These are phyloP conservation scores for Pedionomus torquatus DNA, from an alignment of 2,113 vertebrate genomes.

Conservation along the genomic window DNA sequence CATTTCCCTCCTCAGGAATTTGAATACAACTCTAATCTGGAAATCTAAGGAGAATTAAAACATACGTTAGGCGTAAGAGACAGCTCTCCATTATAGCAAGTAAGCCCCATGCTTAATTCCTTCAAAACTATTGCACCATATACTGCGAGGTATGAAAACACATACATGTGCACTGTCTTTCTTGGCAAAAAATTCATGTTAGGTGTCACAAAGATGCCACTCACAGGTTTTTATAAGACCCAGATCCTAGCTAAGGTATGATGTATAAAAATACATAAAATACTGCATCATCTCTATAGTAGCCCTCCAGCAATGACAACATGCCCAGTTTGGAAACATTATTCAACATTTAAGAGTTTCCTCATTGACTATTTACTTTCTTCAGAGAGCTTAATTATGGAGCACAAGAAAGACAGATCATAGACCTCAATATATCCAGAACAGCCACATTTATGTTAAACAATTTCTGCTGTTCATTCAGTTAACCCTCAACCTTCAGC, in stretches of 20 bases:
- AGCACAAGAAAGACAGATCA: background rate
- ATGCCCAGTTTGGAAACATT: background rate
- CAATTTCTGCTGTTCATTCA: background rate
- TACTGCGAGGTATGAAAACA: background rate
- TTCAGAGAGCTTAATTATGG: background rate
- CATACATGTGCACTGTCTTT: accelerated
- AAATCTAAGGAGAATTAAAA: background rate
- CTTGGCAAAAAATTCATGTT: background rate
- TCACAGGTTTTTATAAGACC: background rate
- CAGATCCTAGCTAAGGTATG: background rate
- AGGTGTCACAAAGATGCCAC: background rate
- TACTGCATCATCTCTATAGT: background rate
- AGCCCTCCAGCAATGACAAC: background rate
- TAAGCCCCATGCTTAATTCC: background rate
- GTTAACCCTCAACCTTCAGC: background rate
- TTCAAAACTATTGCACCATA: background rate
- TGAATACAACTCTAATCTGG: background rate
- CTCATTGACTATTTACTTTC: background rate
- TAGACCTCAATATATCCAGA: background rate
- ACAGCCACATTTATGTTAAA: background rate
- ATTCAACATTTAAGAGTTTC: background rate
- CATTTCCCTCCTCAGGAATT: background rate
- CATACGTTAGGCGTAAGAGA: background rate
- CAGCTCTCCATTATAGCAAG: background rate
- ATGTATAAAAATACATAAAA: background rate